A percentile compares a stretch with the other conserved stretches of the same genome.
These are phyloP conservation scores for Pocillopora verrucosa DNA, from an alignment of 64 coral and sea anemone genomes.

Conservation along the genomic window DNA sequence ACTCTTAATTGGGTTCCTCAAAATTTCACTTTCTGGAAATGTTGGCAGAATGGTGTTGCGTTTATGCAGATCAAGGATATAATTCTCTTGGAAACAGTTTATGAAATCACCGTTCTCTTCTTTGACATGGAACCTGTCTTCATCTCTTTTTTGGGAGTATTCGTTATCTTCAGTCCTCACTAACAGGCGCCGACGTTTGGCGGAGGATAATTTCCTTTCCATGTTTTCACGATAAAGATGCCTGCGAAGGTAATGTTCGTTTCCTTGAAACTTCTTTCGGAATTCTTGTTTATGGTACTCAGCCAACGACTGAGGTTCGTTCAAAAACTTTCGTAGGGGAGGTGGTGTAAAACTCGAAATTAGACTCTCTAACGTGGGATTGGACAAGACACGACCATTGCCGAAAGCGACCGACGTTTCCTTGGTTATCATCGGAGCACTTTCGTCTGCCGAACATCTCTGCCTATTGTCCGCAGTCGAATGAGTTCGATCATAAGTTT, in stretches of 20 bases:
- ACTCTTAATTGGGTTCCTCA: neutral
- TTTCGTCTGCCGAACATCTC: neutral
- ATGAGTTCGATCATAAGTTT: neutral
- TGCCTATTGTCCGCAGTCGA: neutral
- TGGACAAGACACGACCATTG: neutral
- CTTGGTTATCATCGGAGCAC: neutral
- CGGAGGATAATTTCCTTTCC: neutral
- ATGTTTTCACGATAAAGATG: slow-evolving; percentile 73
- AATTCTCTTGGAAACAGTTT: neutral
- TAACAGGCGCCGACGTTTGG: neutral
- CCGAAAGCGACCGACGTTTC: neutral
- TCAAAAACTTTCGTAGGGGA: slow-evolving; percentile 48
- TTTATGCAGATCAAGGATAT: neutral
- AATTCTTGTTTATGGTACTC: slow-evolving; percentile 92
- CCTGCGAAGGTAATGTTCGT: slow-evolving; percentile 89
- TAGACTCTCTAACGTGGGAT: slow-evolving; percentile 70
- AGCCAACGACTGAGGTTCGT: slow-evolving; percentile 52
- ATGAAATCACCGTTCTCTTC: neutral
- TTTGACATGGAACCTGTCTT: neutral
- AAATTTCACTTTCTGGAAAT: neutral
- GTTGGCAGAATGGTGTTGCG: neutral
- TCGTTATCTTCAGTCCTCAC: neutral
- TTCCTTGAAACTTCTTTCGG: slow-evolving; percentile 91
- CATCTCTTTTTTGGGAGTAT: neutral
- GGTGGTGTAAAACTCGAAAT: slow-evolving; percentile 48